Percentiles rank a stretch among this genome's conserved stretches.
Conservation (phyloP, 53 echinoderm and acorn worm species). For the Temnopleurus reevesii region DNA sequence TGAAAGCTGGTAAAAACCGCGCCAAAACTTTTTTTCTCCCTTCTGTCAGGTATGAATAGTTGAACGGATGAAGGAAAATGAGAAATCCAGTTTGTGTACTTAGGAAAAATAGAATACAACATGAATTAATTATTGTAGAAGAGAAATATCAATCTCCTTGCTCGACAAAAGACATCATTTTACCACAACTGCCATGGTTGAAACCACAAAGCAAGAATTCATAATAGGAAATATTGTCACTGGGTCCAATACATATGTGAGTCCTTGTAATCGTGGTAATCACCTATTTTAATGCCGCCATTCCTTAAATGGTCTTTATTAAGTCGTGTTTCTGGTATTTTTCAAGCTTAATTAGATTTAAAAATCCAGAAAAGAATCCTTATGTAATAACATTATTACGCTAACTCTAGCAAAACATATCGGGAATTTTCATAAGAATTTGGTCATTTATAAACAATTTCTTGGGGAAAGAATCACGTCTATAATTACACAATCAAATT, state of each 20-base stretch:
- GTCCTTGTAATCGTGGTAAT: constrained; percentile 37
- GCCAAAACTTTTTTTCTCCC: constrained; percentile 18
- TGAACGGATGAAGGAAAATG: constrained; percentile 1
- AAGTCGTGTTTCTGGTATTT: too few species aligned
- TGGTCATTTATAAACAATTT: too few species aligned
- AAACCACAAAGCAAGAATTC: background rate
- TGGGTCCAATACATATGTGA: background rate
- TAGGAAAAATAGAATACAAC: background rate
- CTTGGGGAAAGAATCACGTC: too few species aligned
- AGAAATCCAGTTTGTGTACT: constrained; percentile 5
- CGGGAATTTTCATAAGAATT: too few species aligned
- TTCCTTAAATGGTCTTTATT: background rate
- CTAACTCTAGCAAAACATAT: too few species aligned
- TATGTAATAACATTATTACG: too few species aligned
- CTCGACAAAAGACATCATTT: constrained; percentile 28
- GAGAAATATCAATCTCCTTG: background rate
- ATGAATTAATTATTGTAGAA: constrained; percentile 25
- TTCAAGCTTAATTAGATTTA: too few species aligned
- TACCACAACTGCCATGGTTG: background rate
- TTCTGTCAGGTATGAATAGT: background rate
- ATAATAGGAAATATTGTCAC: constrained; percentile 19
- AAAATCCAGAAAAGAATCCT: too few species aligned
- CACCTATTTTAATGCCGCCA: background rate
- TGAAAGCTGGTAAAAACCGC: background rate
- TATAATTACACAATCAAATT: too few species aligned